Conservation (phyloP, 2,797 vertebrate genomes). For the Brotula barbata region DNA sequence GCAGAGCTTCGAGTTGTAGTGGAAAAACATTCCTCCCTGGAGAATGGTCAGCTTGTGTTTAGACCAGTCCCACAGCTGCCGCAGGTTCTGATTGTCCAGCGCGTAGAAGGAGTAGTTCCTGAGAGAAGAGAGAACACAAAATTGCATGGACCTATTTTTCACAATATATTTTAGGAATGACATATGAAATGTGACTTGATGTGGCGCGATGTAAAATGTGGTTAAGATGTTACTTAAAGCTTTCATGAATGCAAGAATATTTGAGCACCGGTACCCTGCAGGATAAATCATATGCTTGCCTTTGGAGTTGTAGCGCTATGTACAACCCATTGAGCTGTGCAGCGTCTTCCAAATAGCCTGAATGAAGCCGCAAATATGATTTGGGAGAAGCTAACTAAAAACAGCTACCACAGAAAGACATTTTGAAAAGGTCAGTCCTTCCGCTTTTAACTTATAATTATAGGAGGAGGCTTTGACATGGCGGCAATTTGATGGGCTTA, state of each 20-base stretch:
- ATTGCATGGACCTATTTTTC: constrained; percentile 20
- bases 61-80: constrained; percentile 98
- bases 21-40: constrained; percentile 93
- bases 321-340: constrained; percentile 31
- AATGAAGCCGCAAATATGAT: constrained; percentile 53
- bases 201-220: background rate
- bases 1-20: constrained; percentile 97
- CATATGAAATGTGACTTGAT: constrained; percentile 1
- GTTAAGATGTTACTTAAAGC: background rate
- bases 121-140: constrained; percentile 26
- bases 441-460: constrained; percentile 71
- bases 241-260: constrained; percentile 27
- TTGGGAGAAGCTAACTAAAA: constrained; percentile 53
- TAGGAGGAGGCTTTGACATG: constrained; percentile 57
- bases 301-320: constrained; percentile 27
- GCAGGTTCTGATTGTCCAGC: constrained; percentile 95
- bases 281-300: constrained; percentile 22
- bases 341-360: constrained; percentile 30
- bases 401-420: constrained; percentile 51
- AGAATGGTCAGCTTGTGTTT: constrained; percentile 93
- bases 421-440: constrained; percentile 66
- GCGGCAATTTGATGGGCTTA: constrained; percentile 30
- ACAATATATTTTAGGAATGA: constrained; percentile 1
- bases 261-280: constrained; percentile 29
- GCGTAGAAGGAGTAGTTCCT: constrained; percentile 98